Evolutionary conservation across 2,888 invertebrate genomes (phyloP), one percentile per base, ranked within the genome.

Genomic region (Hydroisotoma schaefferi): DNA sequence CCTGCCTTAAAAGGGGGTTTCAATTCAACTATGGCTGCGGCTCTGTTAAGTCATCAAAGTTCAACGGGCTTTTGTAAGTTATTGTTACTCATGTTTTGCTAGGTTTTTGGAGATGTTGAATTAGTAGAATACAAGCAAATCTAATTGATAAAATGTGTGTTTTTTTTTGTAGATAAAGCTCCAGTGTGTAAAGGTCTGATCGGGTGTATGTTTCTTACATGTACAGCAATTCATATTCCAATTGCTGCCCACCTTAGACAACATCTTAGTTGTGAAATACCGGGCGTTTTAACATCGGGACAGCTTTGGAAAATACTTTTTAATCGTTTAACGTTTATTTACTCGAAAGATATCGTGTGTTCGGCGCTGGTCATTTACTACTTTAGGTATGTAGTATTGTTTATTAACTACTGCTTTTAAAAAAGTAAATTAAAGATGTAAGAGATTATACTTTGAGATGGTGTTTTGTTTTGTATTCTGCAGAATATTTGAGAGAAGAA

Each of bases 401-500:
- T 37, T 59, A 29, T 59, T 23, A 15, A 33, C 8, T 15, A 8
- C 33, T 33, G 15, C 8, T 33, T 8, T 33, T 33, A 33, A 10
- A 33, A 15, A 33, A 15, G 27, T 33, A 28, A 10, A 12, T 52
- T 37, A 23, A 43, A 20, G 6, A n/a, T n/a, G 4, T 18, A 52
- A 18, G 27, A 27, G 27, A 33, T 2, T 37, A 27, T 48, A 26
- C n/a, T n/a, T n/a, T n/a, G n/a, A n/a, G n/a, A n/a, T n/a, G n/a
- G n/a, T n/a, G 33, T 33, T 33, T 43, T 43, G 12, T 18, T 43
- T 10, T 33, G 15, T 40, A 18, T 40, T 15, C 20, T 5, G 4
- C 66, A 76, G 81, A 64, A 76, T 81, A 60, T 80, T 81, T 76
- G 81, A 81, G 73, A 74, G 80, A 63, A 72, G 80, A 61, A 80